A percentile compares a stretch with the other conserved stretches of the same genome.
These are phyloP conservation scores for Cephalophus harveyi DNA, from an alignment of 2,113 vertebrate genomes.

Conservation along the genomic window DNA sequence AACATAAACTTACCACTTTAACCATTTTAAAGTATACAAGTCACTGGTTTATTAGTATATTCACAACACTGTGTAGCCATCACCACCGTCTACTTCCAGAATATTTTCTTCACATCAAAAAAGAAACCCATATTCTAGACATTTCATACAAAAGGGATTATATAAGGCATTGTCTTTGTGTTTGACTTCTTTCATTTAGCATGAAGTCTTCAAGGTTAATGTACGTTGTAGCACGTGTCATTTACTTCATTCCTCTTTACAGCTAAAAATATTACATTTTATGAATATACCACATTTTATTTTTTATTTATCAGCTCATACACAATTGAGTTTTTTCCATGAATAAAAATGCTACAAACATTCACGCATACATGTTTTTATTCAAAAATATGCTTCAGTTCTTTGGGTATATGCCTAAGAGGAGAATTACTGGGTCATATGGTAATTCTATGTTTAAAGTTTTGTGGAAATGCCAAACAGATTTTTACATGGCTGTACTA, in stretches of 20 bases:
- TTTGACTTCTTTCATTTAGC: not conserved
- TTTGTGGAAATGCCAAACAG: not conserved
- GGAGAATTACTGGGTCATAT: not conserved
- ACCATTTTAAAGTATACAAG: not conserved
- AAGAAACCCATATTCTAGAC: not conserved
- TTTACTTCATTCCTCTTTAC: not conserved
- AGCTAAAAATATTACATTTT: not conserved
- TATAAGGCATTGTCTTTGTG: not conserved
- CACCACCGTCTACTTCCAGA: not conserved
- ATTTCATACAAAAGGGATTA: not conserved
- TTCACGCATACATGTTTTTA: not conserved
- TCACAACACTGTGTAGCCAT: not conserved
- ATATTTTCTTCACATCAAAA: not conserved
- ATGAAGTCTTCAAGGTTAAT: not conserved
- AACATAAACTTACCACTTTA: not conserved
- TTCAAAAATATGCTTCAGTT: not conserved
- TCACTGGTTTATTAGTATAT: not conserved
- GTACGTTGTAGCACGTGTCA: accelerated
- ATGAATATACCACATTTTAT: not conserved
- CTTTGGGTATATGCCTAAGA: not conserved
- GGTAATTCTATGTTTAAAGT: not conserved
- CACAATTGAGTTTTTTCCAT: not conserved
- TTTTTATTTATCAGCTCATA: not conserved
- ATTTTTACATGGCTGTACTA: not conserved
- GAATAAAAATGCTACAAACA: not conserved